Percentiles rank a stretch among this genome's conserved stretches.
phyloP scores from a whole-genome alignment of 2,113 vertebrate species.

The Ammodramus savannarum region DNA sequence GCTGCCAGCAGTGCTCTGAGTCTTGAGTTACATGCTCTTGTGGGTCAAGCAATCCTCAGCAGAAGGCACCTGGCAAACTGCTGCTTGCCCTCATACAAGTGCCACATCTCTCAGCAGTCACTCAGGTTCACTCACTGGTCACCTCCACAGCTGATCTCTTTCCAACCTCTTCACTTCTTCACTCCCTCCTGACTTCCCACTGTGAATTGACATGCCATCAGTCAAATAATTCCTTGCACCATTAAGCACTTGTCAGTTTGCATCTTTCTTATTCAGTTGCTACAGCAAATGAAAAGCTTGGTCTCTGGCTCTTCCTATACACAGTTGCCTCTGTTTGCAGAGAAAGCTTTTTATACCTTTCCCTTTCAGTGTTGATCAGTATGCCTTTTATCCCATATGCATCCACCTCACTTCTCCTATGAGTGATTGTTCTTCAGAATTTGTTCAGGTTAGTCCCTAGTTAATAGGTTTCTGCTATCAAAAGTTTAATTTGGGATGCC shows the following conservation, averaged over 20 bases:
- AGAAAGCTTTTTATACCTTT: background rate
- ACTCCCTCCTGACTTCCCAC: background rate
- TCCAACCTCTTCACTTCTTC: background rate
- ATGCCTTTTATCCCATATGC: background rate
- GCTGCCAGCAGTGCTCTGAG: background rate
- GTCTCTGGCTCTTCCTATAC: background rate
- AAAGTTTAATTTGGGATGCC: background rate
- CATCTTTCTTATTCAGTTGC: background rate
- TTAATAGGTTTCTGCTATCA: background rate
- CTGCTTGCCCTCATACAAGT: background rate
- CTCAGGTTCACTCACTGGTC: background rate
- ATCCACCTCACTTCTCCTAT: background rate
- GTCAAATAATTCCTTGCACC: constrained; percentile 1
- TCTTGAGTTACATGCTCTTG: background rate
- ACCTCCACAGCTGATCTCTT: background rate
- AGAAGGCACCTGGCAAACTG: background rate
- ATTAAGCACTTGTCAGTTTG: background rate
- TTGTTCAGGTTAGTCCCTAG: background rate
- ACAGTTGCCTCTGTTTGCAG: background rate
- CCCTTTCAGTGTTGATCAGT: background rate
- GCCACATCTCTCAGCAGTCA: background rate
- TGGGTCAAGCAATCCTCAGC: background rate
- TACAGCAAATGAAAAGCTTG: background rate
- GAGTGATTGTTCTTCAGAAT: background rate
- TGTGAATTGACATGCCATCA: background rate